Base-by-base conservation (phyloP, 2,888 invertebrate genomes). In the Tenthredo scrophulariae region DNA sequence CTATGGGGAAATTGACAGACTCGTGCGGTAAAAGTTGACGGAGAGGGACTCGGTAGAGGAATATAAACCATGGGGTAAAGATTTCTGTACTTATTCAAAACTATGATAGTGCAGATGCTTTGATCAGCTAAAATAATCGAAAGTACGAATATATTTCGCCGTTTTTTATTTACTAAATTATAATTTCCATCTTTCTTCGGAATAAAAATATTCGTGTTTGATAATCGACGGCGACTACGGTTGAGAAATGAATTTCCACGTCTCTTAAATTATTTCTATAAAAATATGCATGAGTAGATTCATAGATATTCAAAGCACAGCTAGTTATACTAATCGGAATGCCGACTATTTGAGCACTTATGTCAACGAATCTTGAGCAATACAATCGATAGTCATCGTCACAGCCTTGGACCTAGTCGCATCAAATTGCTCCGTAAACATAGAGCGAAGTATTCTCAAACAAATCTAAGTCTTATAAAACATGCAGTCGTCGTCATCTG, bases 311-410 rank as follows among this genome's bases (percentile, higher is more conserved):
- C 40, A 74, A 40, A 22, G 43, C 40, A 74, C 43, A 4, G 22
- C n/a, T 10, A 74, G 18, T 43, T 26, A 43, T 33, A 43, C 72
- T 43, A 74, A 74, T 74, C 43, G 72, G 43, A 37, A 26, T 72
- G 72, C 22, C 72, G 6, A 50, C 9, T 50, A 29, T 77, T 50
- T 40, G 18, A 33, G 75, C 18, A 77, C 77, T 54, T 77, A 33
- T 50, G 46, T 77, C 46, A 77, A 77, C 54, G 50, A 77, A 50
- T 77, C 50, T 77, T 29, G 46, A 50, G 77, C 33, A 50, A 77
- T 40, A 33, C 46, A 77, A 77, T 50, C 50, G 77, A 77, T 50
- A 29, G 50, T 77, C 77, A 77, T 77, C 54, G 77, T 18, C 43
- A 43, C 10, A 3, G 43, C 5, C 26, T 74, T 43, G 40, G 43